Evolutionary conservation across 1,140 invertebrate species (phyloP).

Genomic region (Calephelis nemesis): DNA sequence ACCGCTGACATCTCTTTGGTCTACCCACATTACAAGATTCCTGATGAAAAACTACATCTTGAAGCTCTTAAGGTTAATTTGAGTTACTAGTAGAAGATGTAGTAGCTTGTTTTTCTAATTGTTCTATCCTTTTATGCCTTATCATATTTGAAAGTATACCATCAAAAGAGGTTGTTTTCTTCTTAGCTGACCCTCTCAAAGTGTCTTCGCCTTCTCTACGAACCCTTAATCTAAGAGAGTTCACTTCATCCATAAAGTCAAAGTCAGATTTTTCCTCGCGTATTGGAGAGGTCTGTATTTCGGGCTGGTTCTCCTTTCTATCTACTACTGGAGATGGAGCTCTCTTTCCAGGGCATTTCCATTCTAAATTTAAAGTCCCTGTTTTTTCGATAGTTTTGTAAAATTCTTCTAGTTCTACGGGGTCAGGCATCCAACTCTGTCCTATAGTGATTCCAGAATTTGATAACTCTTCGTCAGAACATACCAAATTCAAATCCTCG

Average conservation of each 20-base stretch:
- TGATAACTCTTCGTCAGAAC: constrained; percentile 81
- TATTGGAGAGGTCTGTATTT: constrained; percentile 56
- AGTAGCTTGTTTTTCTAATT: constrained; percentile 75
- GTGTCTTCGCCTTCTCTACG: constrained; percentile 82
- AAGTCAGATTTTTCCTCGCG: constrained; percentile 85
- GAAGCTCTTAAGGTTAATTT: too few species aligned
- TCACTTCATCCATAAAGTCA: constrained; percentile 88
- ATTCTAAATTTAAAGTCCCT: constrained; percentile 79
- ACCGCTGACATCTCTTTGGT: too few species aligned
- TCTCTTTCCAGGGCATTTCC: constrained; percentile 83
- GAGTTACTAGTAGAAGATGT: constrained; percentile 40
- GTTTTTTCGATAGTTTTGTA: constrained; percentile 81
- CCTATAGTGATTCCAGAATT: constrained; percentile 58
- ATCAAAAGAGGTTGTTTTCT: constrained; percentile 87
- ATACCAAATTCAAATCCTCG: constrained; percentile 79
- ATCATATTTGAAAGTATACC: constrained; percentile 87
- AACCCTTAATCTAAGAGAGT: constrained; percentile 82
- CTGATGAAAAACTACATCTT: too few species aligned
- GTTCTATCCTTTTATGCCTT: constrained; percentile 83
- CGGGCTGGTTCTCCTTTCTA: constrained; percentile 65
- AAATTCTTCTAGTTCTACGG: constrained; percentile 78
- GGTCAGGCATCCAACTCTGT: constrained; percentile 68
- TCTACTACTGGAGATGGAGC: constrained; percentile 77
- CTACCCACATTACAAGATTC: too few species aligned
- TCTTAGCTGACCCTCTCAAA: constrained; percentile 86